These are phyloP conservation scores for Lochmaea capreae DNA, from an alignment of 2,888 invertebrate genomes.

Conservation along the genomic window DNA sequence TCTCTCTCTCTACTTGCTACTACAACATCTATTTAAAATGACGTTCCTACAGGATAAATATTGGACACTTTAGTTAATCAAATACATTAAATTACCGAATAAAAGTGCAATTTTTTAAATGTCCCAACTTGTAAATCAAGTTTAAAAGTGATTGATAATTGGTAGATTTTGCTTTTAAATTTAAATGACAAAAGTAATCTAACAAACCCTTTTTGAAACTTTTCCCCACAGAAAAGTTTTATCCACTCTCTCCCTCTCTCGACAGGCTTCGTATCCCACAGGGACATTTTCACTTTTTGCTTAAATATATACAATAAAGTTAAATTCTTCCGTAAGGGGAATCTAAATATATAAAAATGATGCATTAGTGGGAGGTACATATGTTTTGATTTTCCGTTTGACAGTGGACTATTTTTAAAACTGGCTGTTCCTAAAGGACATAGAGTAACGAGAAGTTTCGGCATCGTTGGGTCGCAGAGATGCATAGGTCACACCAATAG, in stretches of 20 bases:
- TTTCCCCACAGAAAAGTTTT: background rate
- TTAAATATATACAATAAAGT: constrained; percentile 10
- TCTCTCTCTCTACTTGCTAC: background rate
- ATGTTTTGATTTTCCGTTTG: no score
- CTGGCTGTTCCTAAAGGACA: no score
- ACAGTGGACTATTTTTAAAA: no score
- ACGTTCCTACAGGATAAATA: background rate
- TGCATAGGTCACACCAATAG: no score
- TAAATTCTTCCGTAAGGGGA: background rate
- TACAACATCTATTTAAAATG: background rate
- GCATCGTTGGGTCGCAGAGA: no score
- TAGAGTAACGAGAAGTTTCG: no score
- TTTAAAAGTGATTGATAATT: background rate
- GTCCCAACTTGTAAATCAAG: background rate
- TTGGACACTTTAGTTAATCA: background rate
- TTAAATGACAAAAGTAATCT: background rate
- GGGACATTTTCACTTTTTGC: constrained; percentile 8
- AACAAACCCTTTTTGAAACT: background rate
- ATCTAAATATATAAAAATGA: background rate
- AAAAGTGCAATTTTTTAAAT: background rate
- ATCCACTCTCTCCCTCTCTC: background rate
- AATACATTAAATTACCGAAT: background rate
- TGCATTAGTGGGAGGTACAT: no score
- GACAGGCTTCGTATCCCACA: background rate
- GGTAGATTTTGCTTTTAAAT: background rate